Percentiles rank a stretch among this genome's conserved stretches.
Conservation (phyloP, 2,888 invertebrate species). For the Hirtodrosophila alboralis region DNA sequence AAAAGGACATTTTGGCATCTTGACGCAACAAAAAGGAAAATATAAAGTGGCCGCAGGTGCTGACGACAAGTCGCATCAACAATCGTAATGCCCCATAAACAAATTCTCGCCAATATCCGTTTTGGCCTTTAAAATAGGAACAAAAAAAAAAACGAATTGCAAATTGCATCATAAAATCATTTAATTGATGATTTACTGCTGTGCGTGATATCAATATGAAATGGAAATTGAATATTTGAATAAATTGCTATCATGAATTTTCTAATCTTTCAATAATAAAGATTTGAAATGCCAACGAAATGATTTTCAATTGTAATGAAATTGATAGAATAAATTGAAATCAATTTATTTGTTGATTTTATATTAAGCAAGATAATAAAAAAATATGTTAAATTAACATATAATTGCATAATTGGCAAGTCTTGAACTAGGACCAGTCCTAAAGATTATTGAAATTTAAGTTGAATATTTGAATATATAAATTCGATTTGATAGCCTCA, state of each 20-base stretch:
- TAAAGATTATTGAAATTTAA: too few species aligned
- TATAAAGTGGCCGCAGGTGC: conserved; percentile 66
- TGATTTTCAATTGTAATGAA: too few species aligned
- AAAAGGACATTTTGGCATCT: conserved; percentile 32
- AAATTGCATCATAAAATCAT: conserved; percentile 71
- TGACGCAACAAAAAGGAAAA: too few species aligned
- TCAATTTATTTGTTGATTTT: too few species aligned
- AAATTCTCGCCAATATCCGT: conserved; percentile 53
- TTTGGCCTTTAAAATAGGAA: conserved; percentile 44
- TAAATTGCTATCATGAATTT: background rate
- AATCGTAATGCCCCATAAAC: conserved; percentile 45
- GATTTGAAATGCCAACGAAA: too few species aligned
- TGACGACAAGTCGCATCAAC: conserved; percentile 40
- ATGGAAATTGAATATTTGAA: background rate
- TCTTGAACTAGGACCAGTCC: too few species aligned
- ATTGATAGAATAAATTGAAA: too few species aligned
- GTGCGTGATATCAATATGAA: conserved; percentile 46
- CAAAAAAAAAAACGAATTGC: conserved; percentile 28
- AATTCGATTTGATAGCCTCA: too few species aligned
- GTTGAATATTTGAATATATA: too few species aligned
- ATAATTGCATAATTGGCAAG: too few species aligned
- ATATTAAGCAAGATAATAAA: too few species aligned
- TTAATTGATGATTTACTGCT: conserved; percentile 65
- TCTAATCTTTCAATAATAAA: background rate
- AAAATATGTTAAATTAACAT: too few species aligned